Percentiles rank a stretch among this genome's conserved stretches.
These are phyloP conservation scores for Tetheella fluctuosa DNA, from an alignment of 2,888 invertebrate species.

Conservation along the genomic window DNA sequence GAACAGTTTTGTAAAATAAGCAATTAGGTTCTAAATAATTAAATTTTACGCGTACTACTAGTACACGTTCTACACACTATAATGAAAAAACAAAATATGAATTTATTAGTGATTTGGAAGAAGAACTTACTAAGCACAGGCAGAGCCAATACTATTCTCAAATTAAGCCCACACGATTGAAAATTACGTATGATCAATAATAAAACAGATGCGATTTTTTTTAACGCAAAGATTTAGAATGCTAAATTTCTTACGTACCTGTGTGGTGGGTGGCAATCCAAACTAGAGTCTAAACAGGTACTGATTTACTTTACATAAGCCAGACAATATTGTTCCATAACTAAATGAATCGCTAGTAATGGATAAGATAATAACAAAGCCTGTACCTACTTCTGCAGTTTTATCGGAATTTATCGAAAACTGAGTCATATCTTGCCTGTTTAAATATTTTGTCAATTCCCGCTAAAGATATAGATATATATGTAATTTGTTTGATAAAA, in stretches of 20 bases:
- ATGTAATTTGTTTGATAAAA: no score
- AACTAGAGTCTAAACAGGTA: not conserved
- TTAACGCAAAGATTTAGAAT: not conserved
- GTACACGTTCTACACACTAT: no score
- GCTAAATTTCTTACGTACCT: not conserved
- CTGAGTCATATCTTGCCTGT: not conserved
- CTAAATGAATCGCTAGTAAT: not conserved
- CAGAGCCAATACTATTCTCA: no score
- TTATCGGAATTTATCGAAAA: conserved; percentile 4
- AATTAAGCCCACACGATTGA: no score
- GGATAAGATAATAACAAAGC: conserved; percentile 2
- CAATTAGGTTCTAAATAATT: no score
- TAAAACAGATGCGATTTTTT: no score
- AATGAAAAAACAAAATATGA: no score
- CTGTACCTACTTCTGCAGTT: not conserved
- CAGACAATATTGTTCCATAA: not conserved
- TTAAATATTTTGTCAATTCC: not conserved
- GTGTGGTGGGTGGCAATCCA: not conserved
- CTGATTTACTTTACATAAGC: not conserved
- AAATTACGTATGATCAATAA: no score
- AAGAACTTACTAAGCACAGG: no score
- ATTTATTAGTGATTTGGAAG: no score
- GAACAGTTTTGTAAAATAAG: conserved; percentile 16
- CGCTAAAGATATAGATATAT: not conserved
- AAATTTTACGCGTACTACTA: no score